Conservation (phyloP, 1,140 invertebrate species). For the Drosophila triauraria region DNA sequence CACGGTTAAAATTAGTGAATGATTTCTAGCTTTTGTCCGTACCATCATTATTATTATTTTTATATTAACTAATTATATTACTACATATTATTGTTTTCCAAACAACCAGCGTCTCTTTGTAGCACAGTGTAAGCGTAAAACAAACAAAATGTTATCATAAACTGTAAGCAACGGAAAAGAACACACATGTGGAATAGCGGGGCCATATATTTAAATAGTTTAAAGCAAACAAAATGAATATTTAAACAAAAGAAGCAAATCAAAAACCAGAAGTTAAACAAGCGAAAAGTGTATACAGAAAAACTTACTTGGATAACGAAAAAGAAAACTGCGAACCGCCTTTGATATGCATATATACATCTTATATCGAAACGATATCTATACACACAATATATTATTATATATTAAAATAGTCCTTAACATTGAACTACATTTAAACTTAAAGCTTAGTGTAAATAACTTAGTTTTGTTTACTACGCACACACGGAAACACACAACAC, state of each 20-base stretch:
- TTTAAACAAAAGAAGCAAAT: constrained; percentile 39
- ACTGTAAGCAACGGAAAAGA: constrained; percentile 68
- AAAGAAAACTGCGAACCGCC: constrained; percentile 62
- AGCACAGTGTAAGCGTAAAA: constrained; percentile 50
- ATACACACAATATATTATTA: constrained; percentile 46
- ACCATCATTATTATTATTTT: constrained; percentile 13
- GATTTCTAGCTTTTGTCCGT: constrained; percentile 50
- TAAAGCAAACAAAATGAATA: constrained; percentile 58
- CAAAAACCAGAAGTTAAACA: constrained; percentile 39
- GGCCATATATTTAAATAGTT: constrained; percentile 85
- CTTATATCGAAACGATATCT: constrained; percentile 53
- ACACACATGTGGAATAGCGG: constrained; percentile 84
- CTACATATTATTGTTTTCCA: constrained; percentile 28
- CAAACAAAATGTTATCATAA: constrained; percentile 72
- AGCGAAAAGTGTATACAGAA: constrained; percentile 57
- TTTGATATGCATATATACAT: constrained; percentile 77
- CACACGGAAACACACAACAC: constrained; percentile 47
- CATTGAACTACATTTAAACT: constrained; percentile 57
- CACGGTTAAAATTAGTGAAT: constrained; percentile 54
- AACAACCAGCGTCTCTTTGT: constrained; percentile 30
- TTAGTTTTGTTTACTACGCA: constrained; percentile 80
- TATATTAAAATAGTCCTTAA: constrained; percentile 73
- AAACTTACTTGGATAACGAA: constrained; percentile 65
- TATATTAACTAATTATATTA: background rate
- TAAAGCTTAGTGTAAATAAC: constrained; percentile 73